Base-by-base conservation (phyloP, 2,888 invertebrate species). In the Xanthorhoe designata region DNA sequence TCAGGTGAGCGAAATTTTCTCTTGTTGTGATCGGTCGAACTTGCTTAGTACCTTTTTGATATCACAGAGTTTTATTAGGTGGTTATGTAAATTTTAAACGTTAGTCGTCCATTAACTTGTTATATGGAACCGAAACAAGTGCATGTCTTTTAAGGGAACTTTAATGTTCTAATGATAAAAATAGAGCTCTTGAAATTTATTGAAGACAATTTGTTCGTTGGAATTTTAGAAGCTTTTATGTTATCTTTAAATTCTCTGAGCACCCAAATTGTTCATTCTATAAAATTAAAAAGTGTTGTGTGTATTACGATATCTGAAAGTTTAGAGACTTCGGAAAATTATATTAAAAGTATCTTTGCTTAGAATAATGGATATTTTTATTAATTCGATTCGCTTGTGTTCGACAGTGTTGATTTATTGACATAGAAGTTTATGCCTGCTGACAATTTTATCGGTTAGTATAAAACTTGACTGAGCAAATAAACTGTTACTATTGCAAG, bases 91-190 rank as follows among this genome's bases (percentile, higher is more conserved):
- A 74, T n/a, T 75, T 68, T 55, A 61, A 67, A 64, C 69, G 59
- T 75, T 65, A 55, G 60, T 63, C 29, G 55, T 58, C 61, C 64
- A 24, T 69, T 70, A 60, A 66, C 64, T 71, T 70, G 53, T 73
- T 76, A 74, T 72, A 71, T 72, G 73, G 69, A 58, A n/a, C 68
- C 66, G 62, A 75, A 70, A 76, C 70, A 66, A 70, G 61, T 56
- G 52, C 4, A 24, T 61, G 2, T 58, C 68, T 70, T 35, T 68
- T 73, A 73, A 64, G 63, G 68, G 54, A 60, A 59, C 78, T 72
- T 75, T 76, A 69, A 64, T 61, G 52, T 55, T 61, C 69, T 72
- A 71, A 77, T 75, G 71, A 65, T 60, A 54, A 66, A 78, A 75
- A 61, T 69, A 70, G 65, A 71, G 66, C 60, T 73, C 66, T 74